Evolutionary conservation across 2,113 vertebrate species (phyloP).

Genomic region (Nothobranchius kuhntae): DNA sequence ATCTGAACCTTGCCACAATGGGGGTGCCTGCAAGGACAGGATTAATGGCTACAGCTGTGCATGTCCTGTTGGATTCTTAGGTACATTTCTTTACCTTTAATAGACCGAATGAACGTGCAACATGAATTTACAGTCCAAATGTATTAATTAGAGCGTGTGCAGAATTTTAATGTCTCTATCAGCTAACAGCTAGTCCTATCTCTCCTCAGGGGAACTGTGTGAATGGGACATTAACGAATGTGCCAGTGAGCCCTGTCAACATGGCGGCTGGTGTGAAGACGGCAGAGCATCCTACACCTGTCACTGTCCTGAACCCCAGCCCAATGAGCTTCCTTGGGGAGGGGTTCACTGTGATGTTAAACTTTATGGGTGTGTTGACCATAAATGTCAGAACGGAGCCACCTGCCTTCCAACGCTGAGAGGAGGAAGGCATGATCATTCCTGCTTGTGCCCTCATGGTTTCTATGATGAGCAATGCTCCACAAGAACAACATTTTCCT

Average conservation of each 20-base stretch:
- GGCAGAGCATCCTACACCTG: constrained; percentile 84
- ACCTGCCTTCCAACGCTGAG: constrained; percentile 84
- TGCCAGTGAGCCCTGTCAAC: constrained; percentile 86
- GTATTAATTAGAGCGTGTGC: too few species aligned
- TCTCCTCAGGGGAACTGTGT: constrained; percentile 82
- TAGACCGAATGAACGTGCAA: neutral
- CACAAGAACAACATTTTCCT: constrained; percentile 90
- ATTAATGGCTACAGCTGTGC: constrained; percentile 82
- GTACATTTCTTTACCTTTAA: constrained; percentile 58
- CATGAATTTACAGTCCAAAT: neutral
- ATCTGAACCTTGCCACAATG: constrained; percentile 85
- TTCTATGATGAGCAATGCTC: constrained; percentile 84
- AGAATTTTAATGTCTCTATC: too few species aligned
- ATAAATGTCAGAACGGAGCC: constrained; percentile 85
- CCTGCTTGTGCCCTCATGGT: constrained; percentile 87
- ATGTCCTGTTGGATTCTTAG: constrained; percentile 85
- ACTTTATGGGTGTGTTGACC: constrained; percentile 84
- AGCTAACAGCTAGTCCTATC: neutral
- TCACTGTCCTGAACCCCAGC: constrained; percentile 77
- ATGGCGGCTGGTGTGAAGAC: constrained; percentile 87
- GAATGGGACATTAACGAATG: constrained; percentile 89
- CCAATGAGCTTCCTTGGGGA: constrained; percentile 81
- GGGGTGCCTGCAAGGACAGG: constrained; percentile 83
- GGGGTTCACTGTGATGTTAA: constrained; percentile 83
- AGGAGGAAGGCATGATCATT: constrained; percentile 77